Evolutionary conservation across 2,888 invertebrate genomes (phyloP), one percentile per base, ranked within the genome.

Genomic region (Plusia festucae): DNA sequence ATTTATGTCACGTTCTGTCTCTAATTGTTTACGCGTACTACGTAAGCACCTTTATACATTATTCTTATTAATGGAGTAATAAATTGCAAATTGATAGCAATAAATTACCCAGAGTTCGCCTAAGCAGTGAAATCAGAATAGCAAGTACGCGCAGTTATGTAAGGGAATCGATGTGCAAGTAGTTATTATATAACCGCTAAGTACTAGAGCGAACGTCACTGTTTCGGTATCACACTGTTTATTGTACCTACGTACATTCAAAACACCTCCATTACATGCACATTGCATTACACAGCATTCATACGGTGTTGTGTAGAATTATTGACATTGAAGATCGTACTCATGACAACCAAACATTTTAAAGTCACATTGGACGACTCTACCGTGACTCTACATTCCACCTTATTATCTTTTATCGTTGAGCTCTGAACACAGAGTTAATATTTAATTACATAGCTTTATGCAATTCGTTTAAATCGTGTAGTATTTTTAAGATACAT

Each of bases 121-220:
- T 69, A 61, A 61, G 57, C 46, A 65, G 55, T 52, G 46, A 53
- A 71, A 69, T 62, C 63, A 57, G 49, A 72, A 67, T 58, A 53
- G 55, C 62, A 75, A 78, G 62, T 65, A 66, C 60, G 49, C 46
- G 58, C 52, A 44, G 70, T 79, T 79, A 70, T 63, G 83, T 84
- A 87, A 86, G 82, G 73, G 78, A 79, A 77, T 79, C 76, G 78
- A 78, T 81, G 82, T 78, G 81, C 67, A 81, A 73, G 76, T 81
- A 82, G 74, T 70, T 69, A 78, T 87, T 86, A 87, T 81, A 84
- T 86, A 88, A 88, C 76, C 70, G 68, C 73, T 69, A 62, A 74
- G 73, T 82, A 83, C 83, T 80, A 79, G 72, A 62, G 74, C 70
- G 70, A 68, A 82, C 87, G 84, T 86, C 85, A 87, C 69, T 55